Base-by-base conservation (phyloP, 2,888 invertebrate species). In the Tenthredo distinguenda region DNA sequence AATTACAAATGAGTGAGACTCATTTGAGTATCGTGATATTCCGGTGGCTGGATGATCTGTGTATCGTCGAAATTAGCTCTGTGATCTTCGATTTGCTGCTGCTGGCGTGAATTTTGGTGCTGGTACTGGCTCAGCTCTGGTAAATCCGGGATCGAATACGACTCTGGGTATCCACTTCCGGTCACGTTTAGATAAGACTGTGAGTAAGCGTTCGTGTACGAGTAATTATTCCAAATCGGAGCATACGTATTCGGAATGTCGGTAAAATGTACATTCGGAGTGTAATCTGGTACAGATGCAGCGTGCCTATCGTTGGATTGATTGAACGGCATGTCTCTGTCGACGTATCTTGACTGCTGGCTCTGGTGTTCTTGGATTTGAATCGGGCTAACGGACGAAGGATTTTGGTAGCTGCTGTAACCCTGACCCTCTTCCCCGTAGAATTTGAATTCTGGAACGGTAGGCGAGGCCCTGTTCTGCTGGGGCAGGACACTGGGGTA, bases 1-100 rank as follows among this genome's bases (percentile, higher is more conserved):
- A 31, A 55, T 68, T 83, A 83, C 68, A 83, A 43, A 37, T 83
- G 83, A 83, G 83, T 83, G 7, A 83, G 83, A 47, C 83, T 83
- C 83, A 83, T 83, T 47, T 83, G 83, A 43, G 83, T 47, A 12
- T 83, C 83, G 68, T 83, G 83, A 83, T 83, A 83, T 43, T 83
- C 83, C 2, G 83, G 83, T 47, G 83, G 83, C 10, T 83, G 83
- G 34, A 83, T 34, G 1, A 83, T 83, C 21, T 40, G 83, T 47
- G 26, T 1, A 47, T 71, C 83, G n/a, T 83, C 68, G 34, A 83
- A 83, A 58, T 65, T 83, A 6, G 71, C 68, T 10, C 31, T 18
- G 12, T 43, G 31, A 26, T 83, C 71, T n/a, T 65, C 83, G 6
- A 62, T n/a, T 40, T 81, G 81, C 83, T 81, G 81, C 7, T 83